These are phyloP conservation scores for Athalia circularis DNA, from an alignment of 2,888 invertebrate species.

Conservation along the genomic window DNA sequence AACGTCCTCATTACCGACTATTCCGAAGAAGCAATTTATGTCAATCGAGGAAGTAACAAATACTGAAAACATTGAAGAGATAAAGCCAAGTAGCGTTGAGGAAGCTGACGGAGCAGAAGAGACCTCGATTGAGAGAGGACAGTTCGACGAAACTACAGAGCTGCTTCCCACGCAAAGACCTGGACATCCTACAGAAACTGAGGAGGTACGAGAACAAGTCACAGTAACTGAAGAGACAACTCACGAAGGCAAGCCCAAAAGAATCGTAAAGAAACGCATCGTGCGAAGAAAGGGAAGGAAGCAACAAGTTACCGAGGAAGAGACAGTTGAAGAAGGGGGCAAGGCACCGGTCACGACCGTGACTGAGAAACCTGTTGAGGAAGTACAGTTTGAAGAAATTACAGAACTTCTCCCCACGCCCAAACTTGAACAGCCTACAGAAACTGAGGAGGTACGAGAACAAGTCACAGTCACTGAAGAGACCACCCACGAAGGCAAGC, in stretches of 20 bases:
- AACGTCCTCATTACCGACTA: slow-evolving; percentile 61
- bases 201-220: slow-evolving; percentile 72
- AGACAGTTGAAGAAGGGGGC: slow-evolving; percentile 72
- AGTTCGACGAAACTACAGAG: slow-evolving; percentile 54
- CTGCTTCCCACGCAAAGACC: slow-evolving; percentile 55
- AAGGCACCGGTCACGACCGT: slow-evolving; percentile 68
- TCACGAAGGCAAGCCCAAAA: slow-evolving; percentile 64
- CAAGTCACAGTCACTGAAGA: slow-evolving; percentile 70
- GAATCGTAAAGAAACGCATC: slow-evolving; percentile 72
- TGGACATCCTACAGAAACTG: slow-evolving; percentile 58
- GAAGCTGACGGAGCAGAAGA: slow-evolving; percentile 62
- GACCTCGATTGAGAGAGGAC: slow-evolving; percentile 48
- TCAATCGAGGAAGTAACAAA: slow-evolving; percentile 67
- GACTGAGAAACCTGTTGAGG: slow-evolving; percentile 47
- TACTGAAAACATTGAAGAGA: slow-evolving; percentile 60
- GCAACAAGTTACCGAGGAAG: slow-evolving; percentile 75
- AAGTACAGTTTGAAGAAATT: slow-evolving; percentile 52
- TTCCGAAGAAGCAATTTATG: slow-evolving; percentile 70
- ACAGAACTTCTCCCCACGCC: slow-evolving; percentile 51
- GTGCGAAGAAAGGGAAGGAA: slow-evolving; percentile 74
- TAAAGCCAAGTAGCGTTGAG: slow-evolving; percentile 63
- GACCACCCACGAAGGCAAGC: slow-evolving; percentile 62
- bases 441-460: slow-evolving; percentile 70
- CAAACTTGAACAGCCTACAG: slow-evolving; percentile 60
- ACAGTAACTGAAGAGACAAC: slow-evolving; percentile 69